phyloP scores from a whole-genome alignment of 30 jellyfish, hydroid and myxozoan genomes.

The Rhopilema esculentum region DNA sequence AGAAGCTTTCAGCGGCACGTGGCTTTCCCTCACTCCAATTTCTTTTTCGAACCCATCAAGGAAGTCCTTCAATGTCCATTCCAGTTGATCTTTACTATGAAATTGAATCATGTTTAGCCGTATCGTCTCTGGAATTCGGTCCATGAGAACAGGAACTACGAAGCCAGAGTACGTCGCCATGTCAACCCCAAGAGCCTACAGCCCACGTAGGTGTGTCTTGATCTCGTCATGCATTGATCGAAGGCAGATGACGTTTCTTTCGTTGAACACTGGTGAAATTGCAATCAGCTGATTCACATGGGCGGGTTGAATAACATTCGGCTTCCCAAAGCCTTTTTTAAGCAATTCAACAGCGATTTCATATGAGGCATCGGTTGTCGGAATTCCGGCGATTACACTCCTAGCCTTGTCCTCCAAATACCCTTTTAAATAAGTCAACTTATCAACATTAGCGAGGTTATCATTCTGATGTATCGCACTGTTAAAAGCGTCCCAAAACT shows the following conservation, averaged over 20 bases:
- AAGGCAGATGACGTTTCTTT: conserved; percentile 3
- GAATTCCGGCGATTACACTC: conserved; percentile 7
- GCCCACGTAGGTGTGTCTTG: conserved; percentile 46
- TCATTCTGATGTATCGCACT: conserved; percentile 7
- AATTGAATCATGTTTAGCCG: conserved; percentile 15
- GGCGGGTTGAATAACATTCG: conserved; percentile 19
- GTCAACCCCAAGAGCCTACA: conserved; percentile 39
- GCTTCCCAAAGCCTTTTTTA: conserved; percentile 10
- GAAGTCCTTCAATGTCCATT: conserved; percentile 6
- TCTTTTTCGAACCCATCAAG: conserved; percentile 8
- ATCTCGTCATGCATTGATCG: conserved; percentile 2
- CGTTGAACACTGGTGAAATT: conserved; percentile 13
- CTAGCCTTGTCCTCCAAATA: conserved; percentile 17
- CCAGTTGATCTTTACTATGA: neutral
- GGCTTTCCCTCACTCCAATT: conserved; percentile 8
- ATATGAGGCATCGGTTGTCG: conserved; percentile 13
- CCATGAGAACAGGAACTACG: conserved; percentile 48
- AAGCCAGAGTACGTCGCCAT: conserved; percentile 24
- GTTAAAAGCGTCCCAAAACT: conserved; percentile 17
- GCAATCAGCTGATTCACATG: conserved; percentile 13
- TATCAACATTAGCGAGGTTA: conserved; percentile 25
- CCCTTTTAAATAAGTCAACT: conserved; percentile 24
- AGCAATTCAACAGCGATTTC: conserved; percentile 19
- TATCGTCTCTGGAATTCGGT: conserved; percentile 24
- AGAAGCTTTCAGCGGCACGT: neutral